Conservation (phyloP, 2,797 vertebrate species). For the Eupleurogrammus muticus region DNA sequence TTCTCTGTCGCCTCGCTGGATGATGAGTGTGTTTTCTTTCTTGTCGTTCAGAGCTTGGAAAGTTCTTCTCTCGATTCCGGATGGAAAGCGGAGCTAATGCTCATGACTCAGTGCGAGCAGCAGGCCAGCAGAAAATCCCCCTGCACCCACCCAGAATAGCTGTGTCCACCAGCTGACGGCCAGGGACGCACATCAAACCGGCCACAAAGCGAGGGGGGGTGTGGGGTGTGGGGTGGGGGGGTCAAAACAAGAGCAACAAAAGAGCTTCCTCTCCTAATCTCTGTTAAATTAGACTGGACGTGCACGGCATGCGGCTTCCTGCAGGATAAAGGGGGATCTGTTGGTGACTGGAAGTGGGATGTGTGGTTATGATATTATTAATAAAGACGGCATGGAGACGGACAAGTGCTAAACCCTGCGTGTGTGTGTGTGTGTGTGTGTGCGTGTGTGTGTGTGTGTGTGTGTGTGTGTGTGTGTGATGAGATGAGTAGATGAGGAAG, state of each 20-base stretch:
- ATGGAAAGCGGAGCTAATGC: constrained; percentile 33
- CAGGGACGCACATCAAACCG: constrained; percentile 67
- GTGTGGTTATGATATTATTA: constrained; percentile 62
- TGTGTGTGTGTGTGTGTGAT: constrained; percentile 23
- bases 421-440: constrained; percentile 5
- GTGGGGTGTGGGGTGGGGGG: constrained; percentile 9
- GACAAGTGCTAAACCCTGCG: constrained; percentile 23
- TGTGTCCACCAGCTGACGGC: constrained; percentile 65
- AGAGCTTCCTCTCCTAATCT: constrained; percentile 66
- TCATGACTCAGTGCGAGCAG: constrained; percentile 62
- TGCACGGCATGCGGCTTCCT: constrained; percentile 55
- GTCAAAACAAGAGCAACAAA: constrained; percentile 50
- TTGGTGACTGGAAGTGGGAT: constrained; percentile 55
- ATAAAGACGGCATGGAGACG: constrained; percentile 43
- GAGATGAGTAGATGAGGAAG: neutral
- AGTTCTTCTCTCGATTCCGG: constrained; percentile 4
- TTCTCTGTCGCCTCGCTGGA: neutral
- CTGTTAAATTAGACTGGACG: constrained; percentile 59
- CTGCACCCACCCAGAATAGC: constrained; percentile 55
- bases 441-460: neutral
- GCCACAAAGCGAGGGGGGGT: constrained; percentile 45
- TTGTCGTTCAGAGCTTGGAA: constrained; percentile 4
- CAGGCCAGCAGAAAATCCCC: constrained; percentile 53
- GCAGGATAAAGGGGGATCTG: constrained; percentile 47
- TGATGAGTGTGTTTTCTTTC: neutral